Percentiles rank a stretch among this genome's conserved stretches.
Conservation (phyloP, 2,113 vertebrate species). For the Megaleporinus macrocephalus region DNA sequence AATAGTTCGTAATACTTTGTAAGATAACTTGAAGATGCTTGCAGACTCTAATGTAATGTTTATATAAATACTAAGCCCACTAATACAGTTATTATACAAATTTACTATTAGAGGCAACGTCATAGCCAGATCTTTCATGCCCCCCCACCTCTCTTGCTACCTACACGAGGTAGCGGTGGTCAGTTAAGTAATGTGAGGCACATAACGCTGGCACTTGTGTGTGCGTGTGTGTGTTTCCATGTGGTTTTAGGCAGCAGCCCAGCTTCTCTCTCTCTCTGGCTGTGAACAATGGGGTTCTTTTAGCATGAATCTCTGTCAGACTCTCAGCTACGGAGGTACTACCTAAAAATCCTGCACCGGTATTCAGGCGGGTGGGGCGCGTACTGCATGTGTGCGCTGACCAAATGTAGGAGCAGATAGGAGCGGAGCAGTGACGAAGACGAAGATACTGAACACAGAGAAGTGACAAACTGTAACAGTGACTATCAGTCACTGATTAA, state of each 20-base stretch:
- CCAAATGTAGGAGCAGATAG: not conserved
- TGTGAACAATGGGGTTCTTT: constrained; percentile 59
- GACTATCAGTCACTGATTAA: not conserved
- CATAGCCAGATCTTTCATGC: constrained; percentile 5
- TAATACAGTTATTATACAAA: constrained; percentile 3
- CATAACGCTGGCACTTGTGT: constrained; percentile 26
- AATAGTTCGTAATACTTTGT: no score
- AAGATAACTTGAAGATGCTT: not conserved
- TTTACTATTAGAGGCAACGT: not conserved
- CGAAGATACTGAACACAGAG: not conserved
- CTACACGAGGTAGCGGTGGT: not conserved
- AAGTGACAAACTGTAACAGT: not conserved
- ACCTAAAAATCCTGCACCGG: constrained; percentile 33
- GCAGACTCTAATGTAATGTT: not conserved
- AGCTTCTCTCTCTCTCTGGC: constrained; percentile 43
- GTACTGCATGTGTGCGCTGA: constrained; percentile 31
- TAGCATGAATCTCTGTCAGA: constrained; percentile 42
- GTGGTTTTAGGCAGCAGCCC: constrained; percentile 62
- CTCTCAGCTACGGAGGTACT: constrained; percentile 31
- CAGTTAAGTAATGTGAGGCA: constrained; percentile 26
- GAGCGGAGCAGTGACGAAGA: not conserved
- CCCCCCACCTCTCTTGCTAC: constrained; percentile 8
- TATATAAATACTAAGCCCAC: not conserved
- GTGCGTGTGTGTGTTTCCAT: constrained; percentile 40
- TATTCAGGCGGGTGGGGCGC: constrained; percentile 37